Evolutionary conservation across 1,140 invertebrate species (phyloP).

Genomic region (Drosophila insularis): DNA sequence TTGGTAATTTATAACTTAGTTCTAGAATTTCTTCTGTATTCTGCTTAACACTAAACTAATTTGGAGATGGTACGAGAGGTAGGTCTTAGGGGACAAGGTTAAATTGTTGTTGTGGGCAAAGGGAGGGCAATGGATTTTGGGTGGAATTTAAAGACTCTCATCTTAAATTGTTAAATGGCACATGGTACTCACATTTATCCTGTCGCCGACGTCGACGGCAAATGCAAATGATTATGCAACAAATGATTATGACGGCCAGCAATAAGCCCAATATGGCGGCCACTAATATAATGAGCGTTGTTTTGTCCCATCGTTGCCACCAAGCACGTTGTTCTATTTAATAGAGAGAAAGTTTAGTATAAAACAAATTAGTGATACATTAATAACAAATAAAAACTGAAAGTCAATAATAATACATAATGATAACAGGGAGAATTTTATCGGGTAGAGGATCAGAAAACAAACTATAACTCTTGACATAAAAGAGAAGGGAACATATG

Average conservation of each 20-base stretch:
- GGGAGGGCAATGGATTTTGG: conserved; percentile 4
- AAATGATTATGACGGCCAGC: conserved; percentile 90
- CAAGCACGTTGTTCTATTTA: conserved; percentile 86
- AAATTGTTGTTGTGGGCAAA: neutral
- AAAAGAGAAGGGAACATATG: conserved; percentile 20
- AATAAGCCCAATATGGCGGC: conserved; percentile 89
- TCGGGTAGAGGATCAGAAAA: neutral
- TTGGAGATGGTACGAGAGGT: neutral
- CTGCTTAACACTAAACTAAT: conserved; percentile 5
- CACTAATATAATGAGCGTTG: conserved; percentile 90
- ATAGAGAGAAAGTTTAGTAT: neutral
- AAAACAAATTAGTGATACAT: conserved; percentile 1
- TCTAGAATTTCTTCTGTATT: conserved; percentile 8
- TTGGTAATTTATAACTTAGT: neutral
- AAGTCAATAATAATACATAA: too few species aligned
- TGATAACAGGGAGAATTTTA: too few species aligned
- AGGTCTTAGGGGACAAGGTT: too few species aligned
- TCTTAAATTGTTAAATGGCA: neutral
- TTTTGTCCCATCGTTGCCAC: conserved; percentile 89
- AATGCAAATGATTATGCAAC: conserved; percentile 91
- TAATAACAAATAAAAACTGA: neutral
- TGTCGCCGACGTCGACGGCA: conserved; percentile 90
- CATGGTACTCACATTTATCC: conserved; percentile 91
- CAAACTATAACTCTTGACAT: conserved; percentile 3
- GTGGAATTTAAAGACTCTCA: too few species aligned